phyloP scores from a whole-genome alignment of 2,113 vertebrate genomes.

The Pheucticus melanocephalus region DNA sequence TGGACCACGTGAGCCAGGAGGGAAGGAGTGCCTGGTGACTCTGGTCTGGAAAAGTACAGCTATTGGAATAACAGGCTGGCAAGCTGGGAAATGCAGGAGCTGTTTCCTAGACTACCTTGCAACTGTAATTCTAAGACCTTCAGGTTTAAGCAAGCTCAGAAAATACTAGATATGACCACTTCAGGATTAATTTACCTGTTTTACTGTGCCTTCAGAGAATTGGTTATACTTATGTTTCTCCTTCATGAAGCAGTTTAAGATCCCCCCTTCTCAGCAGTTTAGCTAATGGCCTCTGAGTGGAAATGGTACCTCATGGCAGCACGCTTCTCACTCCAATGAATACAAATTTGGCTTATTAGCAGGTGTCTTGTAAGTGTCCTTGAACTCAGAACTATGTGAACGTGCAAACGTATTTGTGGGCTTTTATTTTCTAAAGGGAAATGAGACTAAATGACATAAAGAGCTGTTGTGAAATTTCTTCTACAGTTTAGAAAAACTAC shows the following conservation, averaged over 20 bases:
- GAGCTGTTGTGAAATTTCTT: not conserved
- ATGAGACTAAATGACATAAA: not conserved
- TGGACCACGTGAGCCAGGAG: not conserved
- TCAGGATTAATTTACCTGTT: not conserved
- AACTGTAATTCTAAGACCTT: not conserved
- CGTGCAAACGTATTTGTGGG: not conserved
- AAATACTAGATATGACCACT: not conserved
- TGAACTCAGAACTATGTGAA: not conserved
- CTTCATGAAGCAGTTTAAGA: not conserved
- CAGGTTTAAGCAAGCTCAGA: not conserved
- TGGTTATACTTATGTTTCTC: not conserved
- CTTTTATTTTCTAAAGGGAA: not conserved
- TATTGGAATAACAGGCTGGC: not conserved
- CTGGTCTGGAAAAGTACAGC: slow-evolving; percentile 29
- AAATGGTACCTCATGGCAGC: not conserved
- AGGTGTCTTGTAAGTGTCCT: not conserved
- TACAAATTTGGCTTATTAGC: not conserved
- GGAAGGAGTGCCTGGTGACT: not conserved
- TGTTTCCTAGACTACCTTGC: not conserved
- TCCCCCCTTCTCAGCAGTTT: not conserved
- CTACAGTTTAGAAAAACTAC: not conserved
- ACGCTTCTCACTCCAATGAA: not conserved
- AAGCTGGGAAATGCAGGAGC: not conserved
- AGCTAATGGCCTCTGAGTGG: not conserved
- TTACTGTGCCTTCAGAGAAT: not conserved